Conservation (phyloP, 2,113 vertebrate species). For the Malurus melanocephalus region DNA sequence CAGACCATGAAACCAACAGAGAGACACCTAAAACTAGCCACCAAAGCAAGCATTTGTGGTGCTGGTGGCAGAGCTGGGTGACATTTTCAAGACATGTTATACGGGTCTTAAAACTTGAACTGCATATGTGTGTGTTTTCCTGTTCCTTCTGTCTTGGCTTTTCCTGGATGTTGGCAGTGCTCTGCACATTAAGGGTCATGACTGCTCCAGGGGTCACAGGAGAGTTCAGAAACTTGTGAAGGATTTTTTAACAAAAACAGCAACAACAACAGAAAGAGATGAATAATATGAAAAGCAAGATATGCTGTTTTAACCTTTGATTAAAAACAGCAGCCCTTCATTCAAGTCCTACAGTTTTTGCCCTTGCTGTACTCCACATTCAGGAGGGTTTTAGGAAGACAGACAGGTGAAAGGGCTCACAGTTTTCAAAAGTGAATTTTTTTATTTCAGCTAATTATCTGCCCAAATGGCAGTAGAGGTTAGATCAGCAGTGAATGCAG, state of each 20-base stretch:
- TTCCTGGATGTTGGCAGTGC: not conserved
- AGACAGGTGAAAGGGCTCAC: not conserved
- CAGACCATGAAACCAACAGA: not conserved
- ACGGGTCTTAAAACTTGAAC: not conserved
- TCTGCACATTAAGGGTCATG: not conserved
- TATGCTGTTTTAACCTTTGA: not conserved
- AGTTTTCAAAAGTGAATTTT: not conserved
- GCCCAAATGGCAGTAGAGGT: fast-evolving
- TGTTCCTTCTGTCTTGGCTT: not conserved
- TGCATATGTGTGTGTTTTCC: not conserved
- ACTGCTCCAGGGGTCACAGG: not conserved
- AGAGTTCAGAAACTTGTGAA: not conserved
- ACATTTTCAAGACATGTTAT: not conserved
- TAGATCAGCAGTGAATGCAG: not conserved
- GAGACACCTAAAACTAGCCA: not conserved
- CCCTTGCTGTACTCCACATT: not conserved
- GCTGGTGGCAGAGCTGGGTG: not conserved
- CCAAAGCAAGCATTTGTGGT: not conserved
- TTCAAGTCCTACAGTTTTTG: not conserved
- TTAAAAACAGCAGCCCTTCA: not conserved
- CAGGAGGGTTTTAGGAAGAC: not conserved
- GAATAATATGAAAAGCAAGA: not conserved
- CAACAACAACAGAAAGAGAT: not conserved
- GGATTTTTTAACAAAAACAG: not conserved
- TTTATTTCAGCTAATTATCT: not conserved